A percentile compares a stretch with the other conserved stretches of the same genome.
phyloP scores from a whole-genome alignment of 2,888 invertebrate genomes.

The Caenorhabditis sulstoni region DNA sequence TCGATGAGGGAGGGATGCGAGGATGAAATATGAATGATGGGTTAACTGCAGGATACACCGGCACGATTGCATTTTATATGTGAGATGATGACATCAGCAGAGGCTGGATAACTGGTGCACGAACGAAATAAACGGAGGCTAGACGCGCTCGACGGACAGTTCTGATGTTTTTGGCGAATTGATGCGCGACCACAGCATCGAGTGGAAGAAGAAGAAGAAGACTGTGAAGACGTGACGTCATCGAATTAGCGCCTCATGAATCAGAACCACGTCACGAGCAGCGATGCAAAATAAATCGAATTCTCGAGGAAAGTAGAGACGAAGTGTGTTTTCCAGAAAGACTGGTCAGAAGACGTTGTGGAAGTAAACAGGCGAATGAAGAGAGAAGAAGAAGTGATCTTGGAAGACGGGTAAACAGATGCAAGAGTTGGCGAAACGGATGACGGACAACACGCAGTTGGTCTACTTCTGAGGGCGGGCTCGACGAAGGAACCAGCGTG shows the following conservation, averaged over 20 bases:
- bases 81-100: too few species aligned
- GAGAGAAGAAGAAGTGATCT: slow-evolving; percentile 15
- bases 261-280: slow-evolving; percentile 44
- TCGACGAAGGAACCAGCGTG: slow-evolving; percentile 5
- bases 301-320: slow-evolving; percentile 7
- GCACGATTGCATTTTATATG: slow-evolving; percentile 22
- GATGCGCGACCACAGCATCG: slow-evolving; percentile 8
- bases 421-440: slow-evolving; percentile 1
- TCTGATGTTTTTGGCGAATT: slow-evolving; percentile 58
- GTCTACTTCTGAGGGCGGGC: slow-evolving; percentile 7
- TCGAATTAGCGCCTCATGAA: slow-evolving; percentile 22
- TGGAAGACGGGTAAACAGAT: slow-evolving; percentile 11
- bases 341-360: slow-evolving; percentile 16
- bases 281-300: slow-evolving; percentile 20
- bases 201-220: not conserved
- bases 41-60: slow-evolving; percentile 3
- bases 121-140: not conserved
- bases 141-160: slow-evolving; percentile 45
- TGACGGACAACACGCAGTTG: slow-evolving; percentile 6
- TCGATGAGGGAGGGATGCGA: not conserved
- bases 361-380: not conserved
- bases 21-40: slow-evolving; percentile 9
- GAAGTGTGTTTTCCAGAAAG: not conserved
- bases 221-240: slow-evolving; percentile 37
- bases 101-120: slow-evolving; percentile 22